A percentile compares a stretch with the other conserved stretches of the same genome.
These are phyloP conservation scores for Apodemia duryi DNA, from an alignment of 2,888 invertebrate genomes.

Conservation along the genomic window DNA sequence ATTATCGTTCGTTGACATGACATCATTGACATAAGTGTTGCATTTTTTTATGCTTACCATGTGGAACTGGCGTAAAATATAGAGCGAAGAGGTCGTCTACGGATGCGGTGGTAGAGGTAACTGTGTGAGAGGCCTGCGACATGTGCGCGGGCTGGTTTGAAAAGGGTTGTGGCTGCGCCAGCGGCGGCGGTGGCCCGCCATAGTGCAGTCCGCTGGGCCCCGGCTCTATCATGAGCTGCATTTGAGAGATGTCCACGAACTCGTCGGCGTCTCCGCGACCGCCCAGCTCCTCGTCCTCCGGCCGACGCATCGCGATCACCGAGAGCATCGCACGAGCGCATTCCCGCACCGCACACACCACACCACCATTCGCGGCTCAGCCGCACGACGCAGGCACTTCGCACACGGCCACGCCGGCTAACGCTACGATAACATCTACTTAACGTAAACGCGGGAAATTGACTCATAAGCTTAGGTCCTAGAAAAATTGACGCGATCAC, in stretches of 20 bases:
- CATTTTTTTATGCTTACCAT: conserved; percentile 63
- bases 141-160: conserved; percentile 41
- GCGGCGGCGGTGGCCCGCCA: conserved; percentile 69
- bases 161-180: conserved; percentile 66
- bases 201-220: conserved; percentile 74
- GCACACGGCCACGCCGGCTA: conserved; percentile 30
- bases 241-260: conserved; percentile 91
- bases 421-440: conserved; percentile 23
- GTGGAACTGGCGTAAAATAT: conserved; percentile 83
- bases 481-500: conserved; percentile 69
- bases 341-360: conserved; percentile 61
- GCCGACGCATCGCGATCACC: conserved; percentile 87
- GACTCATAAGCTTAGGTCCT: conserved; percentile 52
- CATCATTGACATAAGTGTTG: not conserved
- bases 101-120: conserved; percentile 75
- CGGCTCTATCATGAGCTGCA: conserved; percentile 85
- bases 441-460: conserved; percentile 30
- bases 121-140: conserved; percentile 38
- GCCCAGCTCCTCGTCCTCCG: conserved; percentile 82
- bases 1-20: not conserved
- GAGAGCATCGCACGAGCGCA: conserved; percentile 77
- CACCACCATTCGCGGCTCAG: conserved; percentile 46
- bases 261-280: conserved; percentile 81
- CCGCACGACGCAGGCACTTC: conserved; percentile 33
- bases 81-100: conserved; percentile 88